phyloP scores from a whole-genome alignment of 2,797 vertebrate species.

The Oreochromis grahami region DNA sequence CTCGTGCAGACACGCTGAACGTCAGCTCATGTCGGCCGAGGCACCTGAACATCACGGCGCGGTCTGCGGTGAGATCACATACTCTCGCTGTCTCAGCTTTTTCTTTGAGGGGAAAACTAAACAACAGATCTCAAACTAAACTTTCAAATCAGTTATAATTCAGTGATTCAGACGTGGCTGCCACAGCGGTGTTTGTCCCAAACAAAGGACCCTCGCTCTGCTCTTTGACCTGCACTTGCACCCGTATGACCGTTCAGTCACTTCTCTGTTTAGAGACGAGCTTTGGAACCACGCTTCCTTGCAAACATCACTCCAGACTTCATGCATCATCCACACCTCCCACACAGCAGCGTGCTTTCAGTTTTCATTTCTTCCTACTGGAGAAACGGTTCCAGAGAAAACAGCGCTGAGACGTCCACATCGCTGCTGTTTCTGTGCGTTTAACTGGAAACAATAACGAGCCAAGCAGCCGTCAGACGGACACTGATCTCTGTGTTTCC shows the following conservation, averaged over 20 bases:
- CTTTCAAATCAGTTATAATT: background rate
- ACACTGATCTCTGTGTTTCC: background rate
- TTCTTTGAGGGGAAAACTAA: background rate
- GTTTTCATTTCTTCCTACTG: background rate
- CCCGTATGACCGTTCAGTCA: background rate
- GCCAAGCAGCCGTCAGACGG: background rate
- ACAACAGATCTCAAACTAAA: accelerated
- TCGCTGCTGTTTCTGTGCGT: background rate
- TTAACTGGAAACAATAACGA: background rate
- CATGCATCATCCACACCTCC: background rate
- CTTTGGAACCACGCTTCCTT: background rate
- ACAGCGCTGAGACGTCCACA: background rate
- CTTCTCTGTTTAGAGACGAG: background rate
- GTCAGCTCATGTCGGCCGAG: background rate
- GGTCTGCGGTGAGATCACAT: background rate
- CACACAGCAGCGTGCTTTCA: background rate
- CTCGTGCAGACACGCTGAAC: accelerated
- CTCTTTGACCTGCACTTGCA: background rate
- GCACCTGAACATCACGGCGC: accelerated
- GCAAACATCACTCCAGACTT: background rate
- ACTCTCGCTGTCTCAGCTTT: background rate
- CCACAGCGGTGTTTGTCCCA: background rate
- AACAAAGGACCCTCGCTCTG: too few relatives aligned
- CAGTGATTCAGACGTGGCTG: background rate
- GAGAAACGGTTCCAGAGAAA: background rate